phyloP scores from a whole-genome alignment of 1,140 invertebrate genomes.

The Hyphantria cunea region DNA sequence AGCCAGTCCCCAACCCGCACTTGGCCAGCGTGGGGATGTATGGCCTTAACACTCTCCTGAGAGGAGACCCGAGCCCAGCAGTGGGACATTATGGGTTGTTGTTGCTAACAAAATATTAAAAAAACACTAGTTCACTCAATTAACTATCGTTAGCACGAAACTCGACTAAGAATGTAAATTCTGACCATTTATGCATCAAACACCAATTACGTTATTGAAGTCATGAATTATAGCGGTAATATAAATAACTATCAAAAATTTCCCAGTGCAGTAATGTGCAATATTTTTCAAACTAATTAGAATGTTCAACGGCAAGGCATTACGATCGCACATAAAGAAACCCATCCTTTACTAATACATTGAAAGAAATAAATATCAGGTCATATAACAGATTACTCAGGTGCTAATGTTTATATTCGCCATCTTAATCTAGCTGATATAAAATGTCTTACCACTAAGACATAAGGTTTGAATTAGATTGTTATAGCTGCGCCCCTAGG shows the following conservation, averaged over 20 bases:
- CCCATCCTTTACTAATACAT: conserved; percentile 17
- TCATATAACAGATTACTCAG: conserved; percentile 34
- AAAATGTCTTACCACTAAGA: background rate
- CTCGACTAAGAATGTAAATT: no score
- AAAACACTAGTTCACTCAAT: no score
- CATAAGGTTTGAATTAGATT: conserved; percentile 18
- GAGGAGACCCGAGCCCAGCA: no score
- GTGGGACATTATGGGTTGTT: no score
- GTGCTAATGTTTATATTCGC: conserved; percentile 30
- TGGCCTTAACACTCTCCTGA: no score
- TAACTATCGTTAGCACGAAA: no score
- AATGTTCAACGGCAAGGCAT: conserved; percentile 9
- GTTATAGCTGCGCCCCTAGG: background rate
- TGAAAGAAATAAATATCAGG: conserved; percentile 30
- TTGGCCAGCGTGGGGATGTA: no score
- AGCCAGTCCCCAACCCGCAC: no score
- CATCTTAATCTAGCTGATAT: background rate
- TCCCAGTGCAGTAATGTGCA: background rate
- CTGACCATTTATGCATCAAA: no score
- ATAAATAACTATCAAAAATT: background rate
- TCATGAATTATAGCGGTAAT: background rate
- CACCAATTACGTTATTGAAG: background rate
- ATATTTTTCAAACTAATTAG: conserved; percentile 15
- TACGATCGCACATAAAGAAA: conserved; percentile 17
- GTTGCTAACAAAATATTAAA: no score